Conservation (phyloP, 2,113 vertebrate species). For the Muscicapa adusta region DNA sequence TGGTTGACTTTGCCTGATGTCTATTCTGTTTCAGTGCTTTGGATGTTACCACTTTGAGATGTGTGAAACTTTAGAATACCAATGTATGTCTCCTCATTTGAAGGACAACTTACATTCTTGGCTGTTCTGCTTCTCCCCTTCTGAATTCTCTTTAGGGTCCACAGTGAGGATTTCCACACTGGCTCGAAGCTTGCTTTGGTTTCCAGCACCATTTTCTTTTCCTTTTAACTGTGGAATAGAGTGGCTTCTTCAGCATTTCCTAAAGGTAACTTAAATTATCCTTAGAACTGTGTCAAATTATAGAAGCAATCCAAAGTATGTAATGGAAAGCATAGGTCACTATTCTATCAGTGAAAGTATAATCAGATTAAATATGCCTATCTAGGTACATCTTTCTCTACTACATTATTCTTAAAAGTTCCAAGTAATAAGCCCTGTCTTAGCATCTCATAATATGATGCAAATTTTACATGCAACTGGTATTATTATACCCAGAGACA, state of each 20-base stretch:
- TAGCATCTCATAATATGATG: neutral
- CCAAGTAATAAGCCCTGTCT: neutral
- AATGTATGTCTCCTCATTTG: neutral
- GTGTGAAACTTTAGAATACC: neutral
- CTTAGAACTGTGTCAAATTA: neutral
- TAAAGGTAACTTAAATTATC: neutral
- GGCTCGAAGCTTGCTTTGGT: neutral
- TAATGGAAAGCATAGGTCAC: neutral
- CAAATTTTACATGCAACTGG: neutral
- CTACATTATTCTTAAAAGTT: neutral
- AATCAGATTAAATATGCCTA: constrained; percentile 10
- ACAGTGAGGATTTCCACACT: neutral
- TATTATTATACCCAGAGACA: neutral
- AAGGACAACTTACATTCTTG: neutral
- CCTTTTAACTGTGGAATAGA: neutral
- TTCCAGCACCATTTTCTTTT: neutral
- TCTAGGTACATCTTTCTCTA: neutral
- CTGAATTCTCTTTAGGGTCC: neutral
- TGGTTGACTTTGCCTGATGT: neutral
- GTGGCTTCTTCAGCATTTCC: neutral
- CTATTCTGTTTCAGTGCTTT: neutral
- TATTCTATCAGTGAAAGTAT: neutral
- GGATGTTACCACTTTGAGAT: neutral
- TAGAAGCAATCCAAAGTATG: neutral
- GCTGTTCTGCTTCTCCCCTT: neutral